A percentile compares a stretch with the other conserved stretches of the same genome.
Evolutionary conservation across 2,888 invertebrate genomes (phyloP).

Genomic region (Heliconius charithonia): DNA sequence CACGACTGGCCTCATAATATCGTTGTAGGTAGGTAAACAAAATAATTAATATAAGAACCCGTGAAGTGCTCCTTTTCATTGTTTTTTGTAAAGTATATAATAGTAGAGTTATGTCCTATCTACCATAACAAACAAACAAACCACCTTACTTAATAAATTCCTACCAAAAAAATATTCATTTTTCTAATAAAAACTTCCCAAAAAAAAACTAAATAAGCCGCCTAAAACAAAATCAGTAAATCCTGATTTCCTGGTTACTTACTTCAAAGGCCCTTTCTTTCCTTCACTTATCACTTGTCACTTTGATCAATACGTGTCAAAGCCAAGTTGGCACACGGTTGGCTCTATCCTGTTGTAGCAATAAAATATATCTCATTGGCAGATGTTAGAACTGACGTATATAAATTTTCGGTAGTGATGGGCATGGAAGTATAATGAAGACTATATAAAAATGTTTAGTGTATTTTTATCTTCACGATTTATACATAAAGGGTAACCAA

Average conservation of each 20-base stretch:
- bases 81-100: too few species aligned
- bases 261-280: slow-evolving; percentile 8
- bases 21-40: too few species aligned
- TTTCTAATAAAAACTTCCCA: neutral
- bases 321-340: slow-evolving; percentile 17
- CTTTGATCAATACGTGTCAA: slow-evolving; percentile 36
- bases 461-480: neutral
- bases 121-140: neutral
- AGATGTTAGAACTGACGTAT: slow-evolving; percentile 30
- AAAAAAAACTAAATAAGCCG: neutral
- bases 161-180: neutral
- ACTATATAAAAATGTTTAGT: neutral
- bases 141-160: neutral
- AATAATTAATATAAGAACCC: neutral
- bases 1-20: too few species aligned
- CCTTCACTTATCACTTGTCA: slow-evolving; percentile 29
- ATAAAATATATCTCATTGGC: slow-evolving; percentile 33
- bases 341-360: slow-evolving; percentile 29
- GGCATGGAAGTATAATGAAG: too few species aligned
- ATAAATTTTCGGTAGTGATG: neutral
- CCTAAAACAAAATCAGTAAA: slow-evolving; percentile 13
- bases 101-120: neutral
- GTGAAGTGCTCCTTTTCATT: neutral
- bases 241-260: slow-evolving; percentile 21
- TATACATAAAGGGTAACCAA: too few species aligned